Conservation (phyloP, 2,113 vertebrate species). For the Microcebus griseorufus region DNA sequence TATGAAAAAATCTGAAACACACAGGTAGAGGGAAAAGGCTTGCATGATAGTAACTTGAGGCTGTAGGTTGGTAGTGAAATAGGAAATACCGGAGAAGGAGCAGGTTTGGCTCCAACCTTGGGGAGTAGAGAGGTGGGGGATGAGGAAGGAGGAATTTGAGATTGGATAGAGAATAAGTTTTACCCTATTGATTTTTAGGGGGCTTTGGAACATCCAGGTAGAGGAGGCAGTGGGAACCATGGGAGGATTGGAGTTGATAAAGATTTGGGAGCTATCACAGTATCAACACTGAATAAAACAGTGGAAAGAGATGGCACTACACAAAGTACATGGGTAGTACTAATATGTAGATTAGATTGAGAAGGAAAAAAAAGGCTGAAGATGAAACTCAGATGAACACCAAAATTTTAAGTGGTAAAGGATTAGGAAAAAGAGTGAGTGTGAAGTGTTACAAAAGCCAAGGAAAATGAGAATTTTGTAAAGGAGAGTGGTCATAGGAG, state of each 20-base stretch:
- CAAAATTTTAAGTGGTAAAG: neutral
- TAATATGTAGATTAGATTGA: neutral
- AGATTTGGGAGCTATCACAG: neutral
- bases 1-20: neutral
- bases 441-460: neutral
- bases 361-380: neutral
- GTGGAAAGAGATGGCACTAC: neutral
- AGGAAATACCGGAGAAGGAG: neutral
- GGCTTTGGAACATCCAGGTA: neutral
- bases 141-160: neutral
- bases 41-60: neutral
- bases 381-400: neutral
- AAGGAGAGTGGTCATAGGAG: neutral
- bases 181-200: neutral
- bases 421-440: neutral
- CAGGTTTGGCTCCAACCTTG: neutral
- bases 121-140: neutral
- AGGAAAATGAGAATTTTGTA: neutral
- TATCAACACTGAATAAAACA: neutral
- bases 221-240: neutral
- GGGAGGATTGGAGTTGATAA: neutral
- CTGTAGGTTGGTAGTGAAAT: neutral
- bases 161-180: neutral
- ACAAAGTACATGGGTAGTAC: neutral
- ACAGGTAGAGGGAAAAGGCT: neutral